These are phyloP conservation scores for Notolabrus celidotus DNA, from an alignment of 2,797 vertebrate genomes.

Conservation along the genomic window DNA sequence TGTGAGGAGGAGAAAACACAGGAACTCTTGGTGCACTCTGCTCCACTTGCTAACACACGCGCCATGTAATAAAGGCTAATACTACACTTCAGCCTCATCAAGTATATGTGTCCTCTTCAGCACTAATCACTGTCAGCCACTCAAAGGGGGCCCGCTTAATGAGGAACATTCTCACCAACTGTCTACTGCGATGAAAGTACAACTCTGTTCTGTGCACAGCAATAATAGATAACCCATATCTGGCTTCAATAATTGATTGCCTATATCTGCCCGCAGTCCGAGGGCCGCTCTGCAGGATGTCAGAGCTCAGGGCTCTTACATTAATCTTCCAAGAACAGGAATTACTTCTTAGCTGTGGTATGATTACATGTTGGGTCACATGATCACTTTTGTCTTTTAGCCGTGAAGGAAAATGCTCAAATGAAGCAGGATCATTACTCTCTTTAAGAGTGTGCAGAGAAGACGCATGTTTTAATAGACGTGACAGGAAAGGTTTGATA, in stretches of 20 bases:
- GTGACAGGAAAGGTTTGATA: not conserved
- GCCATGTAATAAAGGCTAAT: slow-evolving; percentile 66
- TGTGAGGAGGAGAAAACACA: slow-evolving; percentile 68
- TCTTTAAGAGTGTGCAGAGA: not conserved
- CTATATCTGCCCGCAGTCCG: slow-evolving; percentile 45
- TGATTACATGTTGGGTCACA: slow-evolving; percentile 16
- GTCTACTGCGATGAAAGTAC: slow-evolving; percentile 61
- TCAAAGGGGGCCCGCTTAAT: slow-evolving; percentile 60
- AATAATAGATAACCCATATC: slow-evolving; percentile 72
- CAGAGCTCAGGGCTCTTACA: slow-evolving; percentile 37
- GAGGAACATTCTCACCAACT: slow-evolving; percentile 63
- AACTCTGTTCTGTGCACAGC: slow-evolving; percentile 47
- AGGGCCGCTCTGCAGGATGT: slow-evolving; percentile 23
- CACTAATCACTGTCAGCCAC: slow-evolving; percentile 76
- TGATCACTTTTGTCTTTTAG: slow-evolving; percentile 17
- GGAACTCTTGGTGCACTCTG: slow-evolving; percentile 67
- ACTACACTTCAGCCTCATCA: slow-evolving; percentile 72
- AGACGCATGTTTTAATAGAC: not conserved
- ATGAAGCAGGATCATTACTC: not conserved
- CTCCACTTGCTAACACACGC: slow-evolving; percentile 65
- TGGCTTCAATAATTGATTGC: slow-evolving; percentile 63
- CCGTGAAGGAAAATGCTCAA: slow-evolving; percentile 1
- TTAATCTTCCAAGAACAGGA: slow-evolving; percentile 41
- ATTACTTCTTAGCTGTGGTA: slow-evolving; percentile 8
- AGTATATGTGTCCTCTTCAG: slow-evolving; percentile 68